A percentile compares a stretch with the other conserved stretches of the same genome.
These are phyloP conservation scores for Bombus superbus DNA, from an alignment of 1,140 invertebrate species.

Conservation along the genomic window DNA sequence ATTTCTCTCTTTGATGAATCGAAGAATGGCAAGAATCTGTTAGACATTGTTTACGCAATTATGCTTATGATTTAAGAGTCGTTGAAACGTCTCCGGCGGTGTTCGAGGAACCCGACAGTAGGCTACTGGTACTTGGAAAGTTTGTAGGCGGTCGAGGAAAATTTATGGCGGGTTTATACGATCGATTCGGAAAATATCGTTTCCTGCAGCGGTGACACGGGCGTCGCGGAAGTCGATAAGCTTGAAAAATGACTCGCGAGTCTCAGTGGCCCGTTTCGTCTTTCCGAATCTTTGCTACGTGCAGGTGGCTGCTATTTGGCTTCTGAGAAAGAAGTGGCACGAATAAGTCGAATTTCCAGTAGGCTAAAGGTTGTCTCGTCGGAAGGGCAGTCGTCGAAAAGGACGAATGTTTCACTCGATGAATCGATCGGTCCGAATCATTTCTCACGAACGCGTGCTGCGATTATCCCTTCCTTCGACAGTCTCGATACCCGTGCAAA, in stretches of 20 bases:
- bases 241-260: constrained; percentile 50
- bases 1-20: neutral
- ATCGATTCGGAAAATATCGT: constrained; percentile 52
- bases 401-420: constrained; percentile 24
- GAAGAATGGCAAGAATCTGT: neutral
- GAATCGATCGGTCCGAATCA: constrained; percentile 35
- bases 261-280: constrained; percentile 16
- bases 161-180: constrained; percentile 50
- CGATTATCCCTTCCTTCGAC: constrained; percentile 2
- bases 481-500: neutral
- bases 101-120: neutral
- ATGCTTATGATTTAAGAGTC: neutral
- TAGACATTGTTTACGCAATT: neutral
- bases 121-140: neutral
- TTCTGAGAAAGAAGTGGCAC: neutral
- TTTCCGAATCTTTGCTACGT: constrained; percentile 29
- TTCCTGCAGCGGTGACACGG: constrained; percentile 14
- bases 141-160: neutral
- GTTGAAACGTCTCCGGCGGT: neutral
- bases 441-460: constrained; percentile 40
- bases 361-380: neutral
- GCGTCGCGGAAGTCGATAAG: neutral
- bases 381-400: neutral
- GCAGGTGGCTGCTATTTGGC: neutral
- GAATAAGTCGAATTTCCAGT: neutral